Base-by-base conservation (phyloP, 1,140 invertebrate species). In the Drosophila eugracilis region DNA sequence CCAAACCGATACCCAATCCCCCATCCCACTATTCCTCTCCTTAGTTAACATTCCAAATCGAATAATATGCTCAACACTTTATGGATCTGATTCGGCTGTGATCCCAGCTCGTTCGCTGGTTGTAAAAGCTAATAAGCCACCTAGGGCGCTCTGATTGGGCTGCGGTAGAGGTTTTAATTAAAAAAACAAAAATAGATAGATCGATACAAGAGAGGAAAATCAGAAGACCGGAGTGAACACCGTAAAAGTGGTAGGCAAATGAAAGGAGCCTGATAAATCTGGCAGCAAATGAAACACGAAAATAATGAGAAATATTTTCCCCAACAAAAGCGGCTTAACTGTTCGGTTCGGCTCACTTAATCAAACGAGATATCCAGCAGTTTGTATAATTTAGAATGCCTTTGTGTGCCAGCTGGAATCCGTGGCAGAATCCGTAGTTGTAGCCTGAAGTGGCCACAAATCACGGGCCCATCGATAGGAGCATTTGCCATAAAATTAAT, bases 121-220 rank as follows among this genome's bases (percentile, higher is more conserved):
- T 85, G 81, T 85, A 86, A 85, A 85, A 85, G 78, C 83, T 90
- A 90, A 90, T 89, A 89, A 86, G 86, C 80, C 81, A 86, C 86
- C 83, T 90, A 90, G 81, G 75, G 86, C 86, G 86, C 81, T 86
- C 88, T 90, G 80, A 90, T 90, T 86, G 86, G 86, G 45, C 77
- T 72, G 80, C 65, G 75, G 55, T 65, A 73, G 75, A 90, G 86
- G 69, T 83, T 88, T 89, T 89, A 89, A 89, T 89, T 88, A 88
- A 88, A 88, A 88, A 90, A 84, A 77, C 72, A 65, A 67, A 79
- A 50, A 52, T 45, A 65, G 63, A 65, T 41, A 44, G 53, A 53
- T 52, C 52, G 42, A 49, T 50, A 58, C 42, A 65, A 36, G 48
- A 58, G 66, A 53, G 72, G 50, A 86, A 67, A 80, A 77, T 69